Evolutionary conservation across 2,888 invertebrate genomes (phyloP), one percentile per base, ranked within the genome.

Genomic region (Epinotia demarniana): DNA sequence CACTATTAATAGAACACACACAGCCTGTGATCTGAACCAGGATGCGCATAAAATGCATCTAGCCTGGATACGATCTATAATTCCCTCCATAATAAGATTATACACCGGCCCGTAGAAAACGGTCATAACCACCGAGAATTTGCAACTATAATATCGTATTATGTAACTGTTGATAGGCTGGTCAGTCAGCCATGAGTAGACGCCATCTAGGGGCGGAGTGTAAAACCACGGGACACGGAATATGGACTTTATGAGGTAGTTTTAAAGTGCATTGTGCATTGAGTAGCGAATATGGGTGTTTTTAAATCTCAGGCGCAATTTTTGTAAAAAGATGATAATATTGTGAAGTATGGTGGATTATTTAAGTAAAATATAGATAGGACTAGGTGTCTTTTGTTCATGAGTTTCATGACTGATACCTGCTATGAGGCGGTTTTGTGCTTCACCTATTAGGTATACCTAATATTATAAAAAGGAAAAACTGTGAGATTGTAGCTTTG

Each of bases 31-130:
- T 58, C 43, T 46, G 39, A 69, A 33, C 33, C 39, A 27, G 27
- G 69, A 61, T 19, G 43, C n/a, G 69, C 69, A 60, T 72, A 72
- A 72, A 72, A 72, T 63, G 63, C 71, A 72, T 63, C 63, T 55
- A 18, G 39, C 39, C 49, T 60, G 61, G 53, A 71, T 55, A n/a
- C 53, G 19, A 62, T 57, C 72, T 72, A 72, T 72, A 72, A 72
- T 64, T 64, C 63, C 57, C 57, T 8, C 39, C 72, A 23, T 64
- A 72, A 72, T 72, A 72, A 23, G 72, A 72, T 72, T 57, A 72
- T 57, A 64, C 16, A 18, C 23, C 13, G 13, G 12, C 6, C 46
- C 27, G 13, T 0, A 19, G 55, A 33, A 9, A 39, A 57, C 19
- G 55, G 39, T n/a, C 67, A 13, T 57, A 67, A 67, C 8, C 13